Evolutionary conservation across 2,888 invertebrate genomes (phyloP), one percentile per base, ranked within the genome.

Genomic region (Protonemura montana): DNA sequence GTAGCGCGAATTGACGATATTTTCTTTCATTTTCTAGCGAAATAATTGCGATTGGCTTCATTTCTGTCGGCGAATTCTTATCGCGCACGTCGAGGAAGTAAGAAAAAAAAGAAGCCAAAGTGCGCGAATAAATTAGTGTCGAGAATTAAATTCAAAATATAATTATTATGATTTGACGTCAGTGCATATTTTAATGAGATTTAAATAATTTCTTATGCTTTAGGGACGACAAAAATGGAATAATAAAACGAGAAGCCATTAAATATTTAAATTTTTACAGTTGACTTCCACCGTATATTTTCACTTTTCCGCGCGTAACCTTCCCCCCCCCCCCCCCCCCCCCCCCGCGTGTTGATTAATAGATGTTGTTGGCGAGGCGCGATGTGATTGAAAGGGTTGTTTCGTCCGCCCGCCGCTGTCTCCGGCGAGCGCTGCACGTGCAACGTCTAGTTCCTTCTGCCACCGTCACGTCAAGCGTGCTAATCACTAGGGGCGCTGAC

Each of bases 171-270:
- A 81, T 81, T 81, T 30, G 28, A 81, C 81, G 30, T 81, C 28
- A 10, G 6, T 30, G 81, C 28, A 81, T 81, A 81, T 81, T 29
- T 81, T 30, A 81, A 81, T 81, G 30, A 59, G 5, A 81, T 81
- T 81, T 81, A 30, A 81, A 81, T 81, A 81, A 81, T 81, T 81
- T n/a, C 81, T n/a, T 28, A 16, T n/a, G 28, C 28, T 81, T 81
- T 28, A 5, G 81, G 28, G 28, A 81, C 78, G 81, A 81, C 81
- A 30, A 30, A 81, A 29, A 81, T 81, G 81, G 81, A 81, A 81
- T 81, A 81, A 81, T 81, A 81, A 81, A 81, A 81, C 28, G 30
- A 81, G 81, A 81, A 81, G 30, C 81, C 81, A 81, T 81, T 81
- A 81, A 81, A 81, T 81, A 81, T 30, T 81, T 28, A 29, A 81